These are phyloP conservation scores for Tenualosa ilisha DNA, from an alignment of 2,797 vertebrate species.

Conservation along the genomic window DNA sequence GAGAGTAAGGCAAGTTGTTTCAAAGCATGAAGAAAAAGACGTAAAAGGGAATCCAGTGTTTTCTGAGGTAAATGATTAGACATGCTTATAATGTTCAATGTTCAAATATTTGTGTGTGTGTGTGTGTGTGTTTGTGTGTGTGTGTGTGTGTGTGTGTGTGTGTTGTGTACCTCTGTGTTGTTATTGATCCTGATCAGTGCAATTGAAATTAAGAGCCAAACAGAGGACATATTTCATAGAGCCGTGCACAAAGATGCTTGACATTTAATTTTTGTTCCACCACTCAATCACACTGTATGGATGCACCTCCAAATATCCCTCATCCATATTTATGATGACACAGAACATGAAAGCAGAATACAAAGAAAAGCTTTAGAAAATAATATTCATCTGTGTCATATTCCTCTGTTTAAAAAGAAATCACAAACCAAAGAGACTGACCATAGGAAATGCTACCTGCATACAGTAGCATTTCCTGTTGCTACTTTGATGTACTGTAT, in stretches of 20 bases:
- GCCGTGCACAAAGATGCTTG: conserved; percentile 56
- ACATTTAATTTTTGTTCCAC: conserved; percentile 64
- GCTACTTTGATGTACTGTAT: too few species aligned
- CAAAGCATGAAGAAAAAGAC: not conserved
- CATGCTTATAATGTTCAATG: not conserved
- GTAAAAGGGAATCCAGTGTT: not conserved
- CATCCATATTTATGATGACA: conserved; percentile 67
- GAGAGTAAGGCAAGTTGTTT: not conserved
- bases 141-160: not conserved
- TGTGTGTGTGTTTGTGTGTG: not conserved
- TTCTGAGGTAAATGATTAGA: not conserved
- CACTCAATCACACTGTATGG: conserved; percentile 54
- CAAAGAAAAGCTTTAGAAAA: conserved; percentile 52
- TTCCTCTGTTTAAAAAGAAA: conserved; percentile 48
- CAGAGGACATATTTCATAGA: conserved; percentile 44
- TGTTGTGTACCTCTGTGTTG: not conserved
- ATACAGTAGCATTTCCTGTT: too few species aligned
- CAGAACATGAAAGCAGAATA: conserved; percentile 60
- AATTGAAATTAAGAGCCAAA: conserved; percentile 55
- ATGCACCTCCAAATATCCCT: conserved; percentile 52
- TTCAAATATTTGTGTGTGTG: not conserved
- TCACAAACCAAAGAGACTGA: not conserved
- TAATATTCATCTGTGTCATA: conserved; percentile 44
- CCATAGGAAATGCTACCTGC: not conserved
- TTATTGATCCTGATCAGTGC: conserved; percentile 52